phyloP scores from a whole-genome alignment of 1,140 invertebrate species.

The Hyphantria cunea region DNA sequence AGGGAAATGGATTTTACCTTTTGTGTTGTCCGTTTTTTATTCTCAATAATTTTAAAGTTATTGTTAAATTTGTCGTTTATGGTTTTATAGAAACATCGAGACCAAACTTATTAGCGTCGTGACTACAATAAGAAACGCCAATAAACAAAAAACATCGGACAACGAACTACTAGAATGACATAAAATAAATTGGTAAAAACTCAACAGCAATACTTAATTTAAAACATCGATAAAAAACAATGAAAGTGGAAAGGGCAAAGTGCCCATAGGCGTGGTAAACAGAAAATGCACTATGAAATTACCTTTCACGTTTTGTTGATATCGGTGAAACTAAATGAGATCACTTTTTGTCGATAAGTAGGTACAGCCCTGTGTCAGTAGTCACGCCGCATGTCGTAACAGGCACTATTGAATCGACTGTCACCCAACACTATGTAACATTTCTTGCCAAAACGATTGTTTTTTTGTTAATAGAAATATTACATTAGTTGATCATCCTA shows the following conservation, averaged over 20 bases:
- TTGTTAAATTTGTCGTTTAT: not conserved
- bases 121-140: conserved; percentile 11
- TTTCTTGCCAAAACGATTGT: conserved; percentile 11
- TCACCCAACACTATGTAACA: conserved; percentile 23
- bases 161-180: conserved; percentile 28
- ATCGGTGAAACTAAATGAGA: conserved; percentile 71
- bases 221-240: conserved; percentile 53
- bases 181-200: conserved; percentile 24
- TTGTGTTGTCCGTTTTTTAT: not conserved
- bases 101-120: conserved; percentile 17
- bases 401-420: conserved; percentile 21
- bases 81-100: conserved; percentile 1
- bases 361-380: conserved; percentile 41
- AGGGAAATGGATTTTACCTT: conserved; percentile 4
- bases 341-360: conserved; percentile 63
- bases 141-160: conserved; percentile 25
- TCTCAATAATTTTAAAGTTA: not conserved
- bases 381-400: conserved; percentile 51
- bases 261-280: conserved; percentile 67
- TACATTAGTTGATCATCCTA: not conserved
- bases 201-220: conserved; percentile 31
- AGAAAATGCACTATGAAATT: conserved; percentile 78
- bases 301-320: conserved; percentile 72
- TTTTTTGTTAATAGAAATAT: not conserved
- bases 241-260: conserved; percentile 69